Evolutionary conservation across 2,797 vertebrate genomes (phyloP), one percentile per base, ranked within the genome.

Genomic region (Melanotaenia trifasciata): DNA sequence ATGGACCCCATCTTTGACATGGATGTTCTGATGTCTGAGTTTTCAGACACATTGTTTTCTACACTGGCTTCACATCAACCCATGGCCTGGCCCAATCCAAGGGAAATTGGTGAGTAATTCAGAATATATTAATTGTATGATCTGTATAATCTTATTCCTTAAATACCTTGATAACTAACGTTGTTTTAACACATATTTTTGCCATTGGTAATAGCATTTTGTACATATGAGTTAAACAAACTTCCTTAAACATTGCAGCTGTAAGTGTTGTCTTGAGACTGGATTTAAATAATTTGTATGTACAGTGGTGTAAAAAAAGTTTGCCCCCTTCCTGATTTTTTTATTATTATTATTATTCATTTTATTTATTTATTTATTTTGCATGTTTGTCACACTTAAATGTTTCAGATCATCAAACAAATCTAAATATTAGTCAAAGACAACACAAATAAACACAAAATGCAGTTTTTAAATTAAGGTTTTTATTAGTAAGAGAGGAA

Each of bases 11-110:
- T 98, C 65, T 93, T 99, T 84, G 97, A 97, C 92, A 98, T 98
- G 79, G 97, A 99, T 35, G 96, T 99, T 90, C 95, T 99, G 82
- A 97, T 99, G 96, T 98, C 97, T 0, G 98, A 99, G 91, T 96
- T 99, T 90, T 96, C 97, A 0, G 98, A 99, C 93, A 99, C 98
- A 0, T 94, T 99, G 58, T 99, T 99, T 87, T 99, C 98, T 71
- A 99, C 98, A 0, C 92, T 99, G 45, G 95, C 97, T 3, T 98
- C 97, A 0, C 98, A 99, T 90, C 98, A 97, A 80, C 93, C 94
- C 0, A 88, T 97, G 20, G 91, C 96, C 74, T 97, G 96, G 96
- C 97, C 97, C 28, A 98, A 97, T 86, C 97, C 97, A 26, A 94
- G 96, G 64, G 98, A 99, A 82, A 98, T 97, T 77, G 97, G 98